Conservation (phyloP, 2,797 vertebrate genomes). For the Synaphobranchus kaupii region DNA sequence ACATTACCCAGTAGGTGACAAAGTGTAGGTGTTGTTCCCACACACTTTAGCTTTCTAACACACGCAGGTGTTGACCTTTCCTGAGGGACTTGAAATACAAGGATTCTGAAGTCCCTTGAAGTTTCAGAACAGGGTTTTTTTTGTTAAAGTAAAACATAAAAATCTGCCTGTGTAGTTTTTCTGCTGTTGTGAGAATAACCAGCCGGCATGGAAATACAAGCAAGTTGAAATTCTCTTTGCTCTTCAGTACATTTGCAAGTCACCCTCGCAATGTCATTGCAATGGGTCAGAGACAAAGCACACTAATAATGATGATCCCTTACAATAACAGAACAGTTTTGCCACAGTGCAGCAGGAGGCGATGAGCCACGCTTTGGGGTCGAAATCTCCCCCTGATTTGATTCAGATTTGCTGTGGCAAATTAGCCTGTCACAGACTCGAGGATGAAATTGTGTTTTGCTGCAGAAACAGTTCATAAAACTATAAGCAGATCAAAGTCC, state of each 20-base stretch:
- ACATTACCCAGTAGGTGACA: background rate
- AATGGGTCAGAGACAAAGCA: background rate
- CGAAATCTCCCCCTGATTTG: background rate
- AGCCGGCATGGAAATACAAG: background rate
- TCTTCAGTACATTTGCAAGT: background rate
- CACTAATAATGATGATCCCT: background rate
- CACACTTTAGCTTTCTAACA: background rate
- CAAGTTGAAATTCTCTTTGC: background rate
- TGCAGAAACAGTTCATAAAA: background rate
- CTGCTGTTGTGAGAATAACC: background rate
- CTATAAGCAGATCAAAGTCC: background rate
- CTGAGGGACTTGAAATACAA: background rate
- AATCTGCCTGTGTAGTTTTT: background rate
- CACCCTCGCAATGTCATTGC: background rate
- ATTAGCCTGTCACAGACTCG: background rate
- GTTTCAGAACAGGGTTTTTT: background rate
- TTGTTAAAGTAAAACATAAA: background rate
- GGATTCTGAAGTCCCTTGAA: background rate
- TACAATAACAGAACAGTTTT: too few species aligned
- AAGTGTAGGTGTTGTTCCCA: constrained; percentile 5
- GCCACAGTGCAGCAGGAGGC: background rate
- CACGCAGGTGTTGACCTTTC: background rate
- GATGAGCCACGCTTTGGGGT: constrained; percentile 3
- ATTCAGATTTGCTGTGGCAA: background rate
- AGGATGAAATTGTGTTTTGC: background rate